Base-by-base conservation (phyloP, 2,113 vertebrate genomes). In the Pitta sordida region DNA sequence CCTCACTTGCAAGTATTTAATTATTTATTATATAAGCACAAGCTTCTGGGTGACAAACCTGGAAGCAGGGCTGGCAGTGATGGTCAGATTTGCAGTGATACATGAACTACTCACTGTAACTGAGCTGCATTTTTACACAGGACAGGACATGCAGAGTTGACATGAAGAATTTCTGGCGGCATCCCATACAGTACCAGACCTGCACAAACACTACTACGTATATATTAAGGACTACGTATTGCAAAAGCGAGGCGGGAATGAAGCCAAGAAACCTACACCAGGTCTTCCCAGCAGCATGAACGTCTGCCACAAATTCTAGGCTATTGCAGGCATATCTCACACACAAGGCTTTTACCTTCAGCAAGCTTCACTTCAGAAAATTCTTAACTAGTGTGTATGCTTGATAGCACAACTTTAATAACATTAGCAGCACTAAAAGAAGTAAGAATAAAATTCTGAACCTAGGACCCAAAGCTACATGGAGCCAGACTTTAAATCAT, bases 41-140 rank as follows among this genome's bases (percentile, higher is more conserved):
- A 62, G 30, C 6, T 2, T 68, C 53, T 56, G 13, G 37, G n/a
- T 44, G 41, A 29, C 34, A 55, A 65, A 51, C 58, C 36, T 6
- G 32, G 41, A 69, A 52, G 36, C 52, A 75, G 30, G 39, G 67
- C 48, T 68, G 32, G 14, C 29, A 62, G 52, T 3, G 52, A 36
- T 3, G 6, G 18, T 59, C 70, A 70, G 29, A 49, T 76, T 78
- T 59, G 82, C 41, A 68, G 36, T 1, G 3, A 20, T 9, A 16
- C 27, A 2, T 5, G 27, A 22, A 7, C 19, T 30, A 8, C 15
- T 1, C 3, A 34, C 37, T 55, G 14, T 4, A n/a, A 10, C 36
- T 41, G 43, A 63, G 39, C n/a, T 56, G 64, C 29, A 26, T 37
- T 76, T 88, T 65, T 11, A 56, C 2, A 2, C 5, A 55, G 39